These are phyloP conservation scores for Trogon melanurus DNA, from an alignment of 2,113 vertebrate genomes.

Conservation along the genomic window DNA sequence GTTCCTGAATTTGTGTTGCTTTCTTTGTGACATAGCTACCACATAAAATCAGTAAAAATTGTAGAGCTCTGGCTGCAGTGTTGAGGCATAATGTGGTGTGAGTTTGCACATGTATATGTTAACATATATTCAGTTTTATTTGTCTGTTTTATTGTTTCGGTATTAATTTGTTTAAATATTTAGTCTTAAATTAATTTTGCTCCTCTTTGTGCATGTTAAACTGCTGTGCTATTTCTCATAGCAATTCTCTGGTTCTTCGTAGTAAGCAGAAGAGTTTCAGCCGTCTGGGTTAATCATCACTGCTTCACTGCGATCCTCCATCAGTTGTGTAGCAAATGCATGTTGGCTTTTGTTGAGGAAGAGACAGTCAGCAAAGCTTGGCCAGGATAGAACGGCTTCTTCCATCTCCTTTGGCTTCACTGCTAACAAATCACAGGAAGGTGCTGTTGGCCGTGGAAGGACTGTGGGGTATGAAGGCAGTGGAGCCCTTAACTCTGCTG, in stretches of 20 bases:
- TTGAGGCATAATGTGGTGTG: background rate
- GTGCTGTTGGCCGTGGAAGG: background rate
- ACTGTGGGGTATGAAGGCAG: background rate
- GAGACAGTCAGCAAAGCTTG: background rate
- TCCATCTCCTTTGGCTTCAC: background rate
- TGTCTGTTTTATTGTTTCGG: background rate
- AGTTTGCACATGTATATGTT: background rate
- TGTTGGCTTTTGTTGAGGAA: background rate
- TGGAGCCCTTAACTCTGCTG: rapidly evolving
- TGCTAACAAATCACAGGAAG: background rate
- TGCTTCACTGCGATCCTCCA: background rate
- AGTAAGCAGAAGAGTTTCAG: background rate
- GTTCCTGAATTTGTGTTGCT: background rate
- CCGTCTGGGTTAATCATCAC: background rate
- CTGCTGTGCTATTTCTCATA: background rate
- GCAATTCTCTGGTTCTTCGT: background rate
- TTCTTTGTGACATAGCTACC: background rate
- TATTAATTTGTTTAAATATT: background rate
- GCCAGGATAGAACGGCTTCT: background rate
- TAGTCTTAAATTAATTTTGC: background rate
- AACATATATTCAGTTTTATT: background rate
- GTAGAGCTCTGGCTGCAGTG: background rate
- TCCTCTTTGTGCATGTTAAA: background rate
- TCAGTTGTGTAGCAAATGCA: background rate
- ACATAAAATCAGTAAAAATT: background rate